Conservation (phyloP, 2,888 invertebrate species). For the Antheraea assamensis region DNA sequence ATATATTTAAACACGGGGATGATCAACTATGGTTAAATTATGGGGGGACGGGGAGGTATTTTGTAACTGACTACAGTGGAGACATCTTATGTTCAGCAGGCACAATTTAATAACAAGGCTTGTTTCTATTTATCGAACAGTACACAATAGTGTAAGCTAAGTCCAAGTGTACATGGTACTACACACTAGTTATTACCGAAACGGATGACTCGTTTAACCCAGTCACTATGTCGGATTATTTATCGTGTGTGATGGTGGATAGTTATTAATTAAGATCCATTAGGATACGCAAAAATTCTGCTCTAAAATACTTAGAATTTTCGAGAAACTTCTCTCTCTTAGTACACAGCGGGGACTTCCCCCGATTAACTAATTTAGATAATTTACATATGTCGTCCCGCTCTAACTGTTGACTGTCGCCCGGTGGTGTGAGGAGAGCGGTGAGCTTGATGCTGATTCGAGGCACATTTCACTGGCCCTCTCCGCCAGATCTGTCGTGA, state of each 20-base stretch:
- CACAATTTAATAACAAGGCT: too few relatives aligned
- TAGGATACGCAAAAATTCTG: too few relatives aligned
- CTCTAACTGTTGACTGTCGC: conserved; percentile 23
- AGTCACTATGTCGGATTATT: neutral
- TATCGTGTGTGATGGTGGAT: neutral
- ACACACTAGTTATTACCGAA: neutral
- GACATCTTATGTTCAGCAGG: too few relatives aligned
- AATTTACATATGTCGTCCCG: neutral
- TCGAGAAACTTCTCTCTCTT: neutral
- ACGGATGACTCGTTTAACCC: neutral
- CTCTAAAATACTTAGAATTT: neutral
- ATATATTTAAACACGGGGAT: neutral
- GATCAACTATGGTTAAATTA: neutral
- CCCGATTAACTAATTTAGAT: neutral
- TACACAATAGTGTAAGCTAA: too few relatives aligned
- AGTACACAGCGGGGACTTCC: neutral
- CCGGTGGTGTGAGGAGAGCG: conserved; percentile 38
- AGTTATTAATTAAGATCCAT: neutral
- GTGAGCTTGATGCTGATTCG: conserved; percentile 41
- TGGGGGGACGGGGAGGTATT: neutral
- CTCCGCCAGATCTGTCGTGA: conserved; percentile 62
- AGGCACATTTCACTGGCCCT: conserved; percentile 47
- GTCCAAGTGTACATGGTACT: too few relatives aligned
- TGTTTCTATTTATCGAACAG: too few relatives aligned
- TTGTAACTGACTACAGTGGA: neutral